Conservation (phyloP, 2,888 invertebrate species). For the Automeris io region DNA sequence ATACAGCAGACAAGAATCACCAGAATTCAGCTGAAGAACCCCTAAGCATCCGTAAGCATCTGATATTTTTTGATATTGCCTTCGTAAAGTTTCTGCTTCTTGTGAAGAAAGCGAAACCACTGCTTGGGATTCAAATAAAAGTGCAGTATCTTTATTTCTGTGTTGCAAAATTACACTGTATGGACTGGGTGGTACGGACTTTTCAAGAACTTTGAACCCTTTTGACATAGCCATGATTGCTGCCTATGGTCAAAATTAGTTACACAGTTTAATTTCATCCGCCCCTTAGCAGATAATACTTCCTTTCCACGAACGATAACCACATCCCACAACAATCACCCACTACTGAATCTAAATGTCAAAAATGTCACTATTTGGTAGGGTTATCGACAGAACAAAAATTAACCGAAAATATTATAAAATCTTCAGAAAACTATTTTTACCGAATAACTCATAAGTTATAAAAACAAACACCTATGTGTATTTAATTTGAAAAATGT, state of each 20-base stretch:
- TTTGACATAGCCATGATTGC: constrained; percentile 93
- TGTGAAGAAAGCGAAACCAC: constrained; percentile 90
- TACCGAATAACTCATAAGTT: too few species aligned
- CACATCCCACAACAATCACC: constrained; percentile 2
- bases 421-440: too few species aligned
- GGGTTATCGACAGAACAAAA: too few species aligned
- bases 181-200: constrained; percentile 89
- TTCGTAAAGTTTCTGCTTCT: constrained; percentile 93
- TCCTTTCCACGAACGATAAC: constrained; percentile 14
- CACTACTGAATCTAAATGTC: constrained; percentile 13
- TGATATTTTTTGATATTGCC: constrained; percentile 91
- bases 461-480: too few species aligned
- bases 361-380: constrained; percentile 19
- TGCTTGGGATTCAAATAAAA: constrained; percentile 95
- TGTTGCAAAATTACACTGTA: constrained; percentile 94
- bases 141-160: constrained; percentile 88
- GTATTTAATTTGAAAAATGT: too few species aligned
- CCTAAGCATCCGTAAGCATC: constrained; percentile 98
- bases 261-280: constrained; percentile 43
- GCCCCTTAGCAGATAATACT: constrained; percentile 34
- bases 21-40: constrained; percentile 91
- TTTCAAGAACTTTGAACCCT: constrained; percentile 93
- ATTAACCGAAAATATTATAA: too few species aligned
- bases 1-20: constrained; percentile 89
- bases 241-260: constrained; percentile 14